A percentile compares a stretch with the other conserved stretches of the same genome.
phyloP scores from a whole-genome alignment of 2,113 vertebrate genomes.

The Cygnus atratus region DNA sequence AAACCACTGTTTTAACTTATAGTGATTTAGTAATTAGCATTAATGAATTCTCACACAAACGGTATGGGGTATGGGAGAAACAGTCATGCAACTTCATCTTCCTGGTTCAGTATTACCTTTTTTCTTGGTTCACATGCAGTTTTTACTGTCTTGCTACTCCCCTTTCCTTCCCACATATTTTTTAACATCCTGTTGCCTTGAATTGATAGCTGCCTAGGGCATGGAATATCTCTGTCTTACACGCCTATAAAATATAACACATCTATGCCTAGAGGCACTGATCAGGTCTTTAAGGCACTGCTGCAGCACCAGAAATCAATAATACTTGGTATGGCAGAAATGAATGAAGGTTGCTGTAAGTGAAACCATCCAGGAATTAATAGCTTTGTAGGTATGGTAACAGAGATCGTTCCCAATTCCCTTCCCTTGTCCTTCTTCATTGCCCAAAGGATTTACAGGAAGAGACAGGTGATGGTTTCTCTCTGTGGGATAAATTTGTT shows the following conservation, averaged over 20 bases:
- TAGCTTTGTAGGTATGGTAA: neutral
- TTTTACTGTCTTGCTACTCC: neutral
- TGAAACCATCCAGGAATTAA: constrained; percentile 9
- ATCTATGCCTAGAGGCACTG: neutral
- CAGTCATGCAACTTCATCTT: neutral
- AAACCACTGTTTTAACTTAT: neutral
- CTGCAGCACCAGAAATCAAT: constrained; percentile 14
- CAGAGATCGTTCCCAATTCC: neutral
- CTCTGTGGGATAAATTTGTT: neutral
- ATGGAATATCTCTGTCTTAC: neutral
- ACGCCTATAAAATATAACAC: constrained; percentile 1
- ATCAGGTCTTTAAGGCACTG: neutral
- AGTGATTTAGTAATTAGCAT: neutral
- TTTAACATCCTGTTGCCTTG: neutral
- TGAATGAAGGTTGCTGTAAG: neutral
- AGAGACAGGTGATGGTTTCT: neutral
- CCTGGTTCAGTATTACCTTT: neutral
- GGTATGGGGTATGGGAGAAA: neutral
- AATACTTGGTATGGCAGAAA: neutral
- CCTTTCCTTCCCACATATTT: neutral
- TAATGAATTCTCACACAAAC: neutral
- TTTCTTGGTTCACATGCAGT: neutral
- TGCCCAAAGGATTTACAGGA: neutral
- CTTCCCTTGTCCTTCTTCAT: neutral
- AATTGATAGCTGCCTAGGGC: neutral